A percentile compares a stretch with the other conserved stretches of the same genome.
Evolutionary conservation across 2,888 invertebrate species (phyloP).

Genomic region (Alloplasta piceator): DNA sequence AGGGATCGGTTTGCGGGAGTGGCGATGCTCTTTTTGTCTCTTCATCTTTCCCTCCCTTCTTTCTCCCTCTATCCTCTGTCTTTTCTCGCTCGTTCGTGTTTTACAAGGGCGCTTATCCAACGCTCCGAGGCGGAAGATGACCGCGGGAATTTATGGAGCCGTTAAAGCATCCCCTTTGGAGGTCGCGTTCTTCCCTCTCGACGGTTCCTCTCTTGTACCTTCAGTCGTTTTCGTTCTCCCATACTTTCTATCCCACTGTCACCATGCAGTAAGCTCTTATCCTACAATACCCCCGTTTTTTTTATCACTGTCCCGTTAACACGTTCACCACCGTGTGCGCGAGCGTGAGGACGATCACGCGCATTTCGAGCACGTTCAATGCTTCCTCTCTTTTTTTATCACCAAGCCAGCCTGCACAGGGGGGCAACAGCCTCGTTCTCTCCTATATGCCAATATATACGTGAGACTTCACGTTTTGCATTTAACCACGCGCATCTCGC

Average conservation of each 20-base stretch:
- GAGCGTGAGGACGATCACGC: neutral
- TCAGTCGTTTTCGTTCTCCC: conserved; percentile 13
- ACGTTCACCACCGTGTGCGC: conserved; percentile 67
- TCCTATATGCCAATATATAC: conserved; percentile 39
- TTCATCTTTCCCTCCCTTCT: conserved; percentile 12
- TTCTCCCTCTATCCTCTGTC: conserved; percentile 21
- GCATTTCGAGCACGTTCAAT: conserved; percentile 58
- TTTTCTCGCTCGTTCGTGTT: conserved; percentile 61
- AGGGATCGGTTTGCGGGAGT: conserved; percentile 32
- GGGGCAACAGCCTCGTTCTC: conserved; percentile 31
- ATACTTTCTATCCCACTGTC: conserved; percentile 30
- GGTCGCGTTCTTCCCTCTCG: conserved; percentile 62
- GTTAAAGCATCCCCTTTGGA: conserved; percentile 77
- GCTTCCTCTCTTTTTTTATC: conserved; percentile 50
- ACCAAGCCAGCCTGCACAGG: conserved; percentile 52
- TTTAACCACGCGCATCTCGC: conserved; percentile 29
- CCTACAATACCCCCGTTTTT: conserved; percentile 70
- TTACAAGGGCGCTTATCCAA: conserved; percentile 75
- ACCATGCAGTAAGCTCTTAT: conserved; percentile 69
- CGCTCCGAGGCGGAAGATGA: conserved; percentile 79
- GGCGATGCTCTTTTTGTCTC: neutral
- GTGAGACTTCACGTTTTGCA: conserved; percentile 29
- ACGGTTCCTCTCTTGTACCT: conserved; percentile 37
- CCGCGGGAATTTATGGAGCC: conserved; percentile 79
- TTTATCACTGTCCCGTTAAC: conserved; percentile 77